Evolutionary conservation across 2,797 vertebrate species (phyloP).

Genomic region (Sebastes oblongus): DNA sequence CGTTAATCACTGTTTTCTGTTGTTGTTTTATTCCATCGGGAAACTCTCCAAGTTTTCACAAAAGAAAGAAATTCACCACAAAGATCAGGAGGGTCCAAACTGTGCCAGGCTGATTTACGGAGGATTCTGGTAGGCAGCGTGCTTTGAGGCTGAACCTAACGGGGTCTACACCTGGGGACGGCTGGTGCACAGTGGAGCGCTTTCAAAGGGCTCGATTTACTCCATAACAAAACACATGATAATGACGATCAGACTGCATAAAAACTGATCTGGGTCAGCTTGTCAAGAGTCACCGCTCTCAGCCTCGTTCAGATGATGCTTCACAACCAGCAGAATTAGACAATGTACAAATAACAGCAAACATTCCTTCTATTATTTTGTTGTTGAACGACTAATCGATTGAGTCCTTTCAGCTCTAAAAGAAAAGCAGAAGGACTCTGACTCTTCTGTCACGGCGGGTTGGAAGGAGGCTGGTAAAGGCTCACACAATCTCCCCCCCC

Average conservation of each 20-base stretch:
- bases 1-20: no score
- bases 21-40: no score
- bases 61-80: conserved; percentile 53
- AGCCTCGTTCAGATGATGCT: not conserved
- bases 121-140: conserved; percentile 53
- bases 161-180: conserved; percentile 63
- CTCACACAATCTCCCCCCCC: not conserved
- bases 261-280: not conserved
- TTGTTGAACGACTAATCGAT: not conserved
- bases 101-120: conserved; percentile 33
- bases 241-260: conserved; percentile 66
- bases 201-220: conserved; percentile 48
- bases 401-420: not conserved
- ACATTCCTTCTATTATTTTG: not conserved
- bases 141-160: conserved; percentile 55
- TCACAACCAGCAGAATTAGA: not conserved
- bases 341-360: not conserved
- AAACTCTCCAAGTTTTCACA: conserved; percentile 28
- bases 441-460: not conserved
- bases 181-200: conserved; percentile 23
- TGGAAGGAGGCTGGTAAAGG: not conserved
- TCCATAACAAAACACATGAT: conserved; percentile 41
- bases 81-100: conserved; percentile 48
- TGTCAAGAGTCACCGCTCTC: not conserved
- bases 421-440: not conserved